A percentile compares a stretch with the other conserved stretches of the same genome.
Evolutionary conservation across 1,140 invertebrate genomes (phyloP).

Genomic region (Drosophila quadrilineata): DNA sequence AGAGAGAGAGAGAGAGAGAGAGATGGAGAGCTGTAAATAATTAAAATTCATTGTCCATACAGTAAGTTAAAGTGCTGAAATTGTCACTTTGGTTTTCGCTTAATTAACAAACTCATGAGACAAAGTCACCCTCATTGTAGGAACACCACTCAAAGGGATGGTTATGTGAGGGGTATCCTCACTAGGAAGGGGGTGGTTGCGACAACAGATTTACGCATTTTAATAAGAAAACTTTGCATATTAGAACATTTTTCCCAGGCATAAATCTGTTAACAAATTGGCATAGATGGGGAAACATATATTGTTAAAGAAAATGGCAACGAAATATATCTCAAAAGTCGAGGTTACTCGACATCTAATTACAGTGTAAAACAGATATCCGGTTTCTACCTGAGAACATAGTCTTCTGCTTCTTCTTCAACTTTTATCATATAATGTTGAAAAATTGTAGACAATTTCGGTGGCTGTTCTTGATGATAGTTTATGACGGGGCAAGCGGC

Average conservation of each 20-base stretch:
- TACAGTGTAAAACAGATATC: slow-evolving; percentile 38
- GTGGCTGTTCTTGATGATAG: slow-evolving; percentile 37
- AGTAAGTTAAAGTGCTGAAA: slow-evolving; percentile 14
- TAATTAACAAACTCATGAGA: slow-evolving; percentile 3
- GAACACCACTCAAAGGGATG: background rate
- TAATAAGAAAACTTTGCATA: slow-evolving; percentile 31
- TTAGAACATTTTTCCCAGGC: slow-evolving; percentile 8
- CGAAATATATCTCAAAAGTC: background rate
- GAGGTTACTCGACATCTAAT: slow-evolving; percentile 30
- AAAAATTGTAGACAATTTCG: slow-evolving; percentile 20
- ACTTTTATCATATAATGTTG: slow-evolving; percentile 5
- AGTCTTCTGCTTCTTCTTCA: background rate
- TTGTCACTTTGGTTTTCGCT: slow-evolving; percentile 40
- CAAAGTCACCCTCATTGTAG: slow-evolving; percentile 5
- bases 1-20: no score
- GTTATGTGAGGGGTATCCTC: no score
- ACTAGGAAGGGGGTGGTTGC: background rate
- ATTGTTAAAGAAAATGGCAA: background rate
- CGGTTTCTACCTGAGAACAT: slow-evolving; percentile 43
- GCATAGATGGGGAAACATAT: slow-evolving; percentile 16
- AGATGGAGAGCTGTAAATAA: no score
- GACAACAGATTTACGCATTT: slow-evolving; percentile 36
- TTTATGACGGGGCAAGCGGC: slow-evolving; percentile 20
- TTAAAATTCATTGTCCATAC: slow-evolving; percentile 34
- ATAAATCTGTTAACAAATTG: slow-evolving; percentile 43